Evolutionary conservation across 2,113 vertebrate species (phyloP).

Genomic region (Thermophis baileyi): DNA sequence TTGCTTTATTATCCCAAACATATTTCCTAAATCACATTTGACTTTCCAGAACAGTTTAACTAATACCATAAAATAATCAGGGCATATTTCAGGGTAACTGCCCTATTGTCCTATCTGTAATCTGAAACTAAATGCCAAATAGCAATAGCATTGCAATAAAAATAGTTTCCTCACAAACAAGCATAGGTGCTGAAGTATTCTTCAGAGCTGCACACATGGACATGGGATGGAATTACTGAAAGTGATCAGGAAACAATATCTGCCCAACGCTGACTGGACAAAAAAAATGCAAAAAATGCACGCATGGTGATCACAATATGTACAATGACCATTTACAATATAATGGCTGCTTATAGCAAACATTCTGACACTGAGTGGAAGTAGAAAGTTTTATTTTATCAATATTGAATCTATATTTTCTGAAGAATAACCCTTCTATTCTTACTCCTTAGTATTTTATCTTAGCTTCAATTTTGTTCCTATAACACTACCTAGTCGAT

Average conservation of each 20-base stretch:
- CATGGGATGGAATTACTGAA: not conserved
- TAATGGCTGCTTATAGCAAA: not conserved
- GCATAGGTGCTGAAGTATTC: not conserved
- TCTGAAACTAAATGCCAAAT: not conserved
- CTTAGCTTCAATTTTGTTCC: not conserved
- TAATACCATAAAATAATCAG: not conserved
- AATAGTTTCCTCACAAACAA: not conserved
- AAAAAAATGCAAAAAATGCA: not conserved
- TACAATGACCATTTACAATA: not conserved
- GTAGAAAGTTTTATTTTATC: not conserved
- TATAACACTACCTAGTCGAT: not conserved
- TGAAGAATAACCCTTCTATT: not conserved
- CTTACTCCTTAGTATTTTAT: not conserved
- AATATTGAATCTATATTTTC: not conserved
- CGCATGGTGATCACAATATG: not conserved
- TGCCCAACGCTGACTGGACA: not conserved
- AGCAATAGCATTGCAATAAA: not conserved
- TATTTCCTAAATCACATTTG: not conserved
- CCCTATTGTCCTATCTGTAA: not conserved
- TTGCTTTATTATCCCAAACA: not conserved
- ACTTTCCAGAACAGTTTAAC: not conserved
- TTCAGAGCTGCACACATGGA: not conserved
- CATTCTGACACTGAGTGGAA: not conserved
- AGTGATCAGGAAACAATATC: not conserved
- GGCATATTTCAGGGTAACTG: not conserved